These are phyloP conservation scores for Stenolophus ochropezus DNA, from an alignment of 2,888 invertebrate species.

Conservation along the genomic window DNA sequence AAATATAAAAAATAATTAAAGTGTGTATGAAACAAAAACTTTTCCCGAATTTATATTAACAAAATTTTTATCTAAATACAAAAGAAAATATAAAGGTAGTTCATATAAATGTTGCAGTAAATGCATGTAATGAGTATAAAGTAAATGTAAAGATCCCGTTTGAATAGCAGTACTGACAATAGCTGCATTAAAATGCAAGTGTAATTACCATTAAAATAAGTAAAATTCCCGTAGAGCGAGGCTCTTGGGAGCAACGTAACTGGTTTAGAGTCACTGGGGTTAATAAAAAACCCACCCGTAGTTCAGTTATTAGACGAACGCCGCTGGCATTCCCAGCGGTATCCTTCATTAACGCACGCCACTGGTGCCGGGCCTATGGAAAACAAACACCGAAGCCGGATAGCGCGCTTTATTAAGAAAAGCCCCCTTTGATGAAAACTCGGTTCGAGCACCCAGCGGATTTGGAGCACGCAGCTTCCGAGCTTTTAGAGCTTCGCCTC, in stretches of 20 bases:
- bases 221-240: background rate
- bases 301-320: constrained; percentile 34
- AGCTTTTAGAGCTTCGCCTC: background rate
- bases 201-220: background rate
- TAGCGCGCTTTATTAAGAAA: constrained; percentile 57
- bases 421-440: constrained; percentile 58
- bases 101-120: too few species aligned
- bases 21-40: too few species aligned
- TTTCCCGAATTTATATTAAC: too few species aligned
- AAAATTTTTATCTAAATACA: too few species aligned
- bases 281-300: constrained; percentile 50
- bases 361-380: constrained; percentile 42
- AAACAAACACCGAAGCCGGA: constrained; percentile 57
- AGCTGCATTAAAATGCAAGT: background rate
- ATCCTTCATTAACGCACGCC: constrained; percentile 54
- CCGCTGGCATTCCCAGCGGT: constrained; percentile 45
- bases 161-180: too few species aligned
- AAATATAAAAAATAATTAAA: too few species aligned
- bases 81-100: too few species aligned
- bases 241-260: background rate
- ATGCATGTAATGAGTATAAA: too few species aligned
- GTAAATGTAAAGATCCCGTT: too few species aligned
- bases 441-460: constrained; percentile 14
- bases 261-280: background rate
- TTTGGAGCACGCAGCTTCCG: constrained; percentile 17